Base-by-base conservation (phyloP, 2,797 vertebrate species). In the Merluccius polli region DNA sequence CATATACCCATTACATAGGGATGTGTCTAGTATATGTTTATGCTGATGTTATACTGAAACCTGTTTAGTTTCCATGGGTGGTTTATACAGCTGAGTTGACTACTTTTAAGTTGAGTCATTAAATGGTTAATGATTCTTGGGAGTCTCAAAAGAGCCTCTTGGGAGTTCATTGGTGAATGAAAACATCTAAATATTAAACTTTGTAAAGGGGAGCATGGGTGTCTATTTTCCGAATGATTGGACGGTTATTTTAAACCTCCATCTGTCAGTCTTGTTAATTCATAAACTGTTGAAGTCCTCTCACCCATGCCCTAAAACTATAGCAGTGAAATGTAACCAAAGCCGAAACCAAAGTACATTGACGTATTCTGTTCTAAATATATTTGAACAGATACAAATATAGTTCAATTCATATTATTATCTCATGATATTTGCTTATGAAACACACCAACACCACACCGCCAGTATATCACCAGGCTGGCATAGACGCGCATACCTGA, bases 401-500 rank as follows among this genome's bases (percentile, higher is more conserved):
- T 24, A n/a, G 48, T 33, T 16, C 3, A 76, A 15, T 75, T 80
- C 38, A 70, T 2, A 68, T 36, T 78, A 30, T 32, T 32, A 18
- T 32, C 27, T 16, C 27, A 18, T 30, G 67, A 76, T 81, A 16
- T 76, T 78, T 75, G 71, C 70, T 81, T 85, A 76, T 30, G 73
- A 84, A 76, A 79, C 70, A 35, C 48, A 41, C 52, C 48, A 32
- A 67, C 24, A 33, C 71, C 76, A 69, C 87, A 84, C 85, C 70
- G 73, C 82, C 78, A 80, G 41, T 70, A 35, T 84, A 27, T 81
- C 80, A 72, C 83, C 83, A 82, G 78, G 78, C 78, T 79, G 78
- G 76, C 75, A 73, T 84, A 77, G 84, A 79, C 75, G 33, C 77
- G 81, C 84, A 89, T 81, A 80, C 77, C 77, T 90, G 87, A 91